These are phyloP conservation scores for Columba guinea DNA, from an alignment of 2,797 vertebrate genomes.

Conservation along the genomic window DNA sequence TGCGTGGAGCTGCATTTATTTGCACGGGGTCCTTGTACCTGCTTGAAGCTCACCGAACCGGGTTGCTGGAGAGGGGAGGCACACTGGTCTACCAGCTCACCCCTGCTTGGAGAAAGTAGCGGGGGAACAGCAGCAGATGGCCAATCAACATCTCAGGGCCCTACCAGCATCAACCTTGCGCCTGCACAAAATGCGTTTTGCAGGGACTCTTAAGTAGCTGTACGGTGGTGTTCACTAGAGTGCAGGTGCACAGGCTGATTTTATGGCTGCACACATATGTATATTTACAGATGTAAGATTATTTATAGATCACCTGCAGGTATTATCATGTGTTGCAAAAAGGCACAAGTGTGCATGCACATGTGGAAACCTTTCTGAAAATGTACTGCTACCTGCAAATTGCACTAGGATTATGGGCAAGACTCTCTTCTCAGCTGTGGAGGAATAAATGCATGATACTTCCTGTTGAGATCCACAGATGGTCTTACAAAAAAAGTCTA, in stretches of 20 bases:
- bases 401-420: background rate
- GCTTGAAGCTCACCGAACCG: background rate
- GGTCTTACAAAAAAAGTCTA: background rate
- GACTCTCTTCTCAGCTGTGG: background rate
- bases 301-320: background rate
- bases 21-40: no score
- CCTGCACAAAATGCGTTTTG: background rate
- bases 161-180: background rate
- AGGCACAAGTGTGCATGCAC: background rate
- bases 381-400: background rate
- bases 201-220: background rate
- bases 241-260: background rate
- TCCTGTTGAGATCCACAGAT: background rate
- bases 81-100: accelerated
- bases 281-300: background rate
- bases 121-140: accelerated
- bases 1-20: background rate
- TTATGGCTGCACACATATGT: background rate
- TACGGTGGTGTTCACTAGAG: background rate
- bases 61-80: background rate
- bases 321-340: background rate
- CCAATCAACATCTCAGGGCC: background rate
- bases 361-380: background rate
- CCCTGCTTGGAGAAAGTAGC: background rate
- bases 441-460: background rate